Evolutionary conservation across 53 echinoderm and acorn worm genomes (phyloP), one percentile per base, ranked within the genome.

Genomic region (Echinarachnius parma): DNA sequence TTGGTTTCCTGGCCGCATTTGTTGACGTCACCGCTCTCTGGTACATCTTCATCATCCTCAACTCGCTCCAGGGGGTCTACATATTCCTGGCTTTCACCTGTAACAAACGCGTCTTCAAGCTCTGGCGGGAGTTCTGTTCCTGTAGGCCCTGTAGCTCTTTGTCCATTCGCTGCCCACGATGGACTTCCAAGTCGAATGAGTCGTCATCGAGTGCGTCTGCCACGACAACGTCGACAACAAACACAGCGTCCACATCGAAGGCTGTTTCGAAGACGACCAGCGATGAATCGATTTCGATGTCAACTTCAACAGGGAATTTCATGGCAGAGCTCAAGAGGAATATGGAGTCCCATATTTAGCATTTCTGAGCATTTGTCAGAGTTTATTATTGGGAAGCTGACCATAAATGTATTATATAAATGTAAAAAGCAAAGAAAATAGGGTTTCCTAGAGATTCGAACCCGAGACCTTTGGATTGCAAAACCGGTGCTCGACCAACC

Each of bases 1-100:
- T 89, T 47, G 81, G 85, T 31, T 85, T 86, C 47, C 49, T 82
- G 9, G 86, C 90, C 31, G 74, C 71, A 45, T 86, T 89, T 31
- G 33, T 66, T 16, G 37, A 64, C 59, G 32, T 78, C 57, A 21
- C 44, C 18, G 70, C 74, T 18, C 62, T 89, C 39, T 68, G 75
- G 62, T 77, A 86, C 48, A 61, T 78, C 60, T 82, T 72, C 81
- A 86, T 86, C 55, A 30, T 78, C 14, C 65, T 89, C 15, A 89
- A 89, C 57, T 86, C 90, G 4, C 54, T 77, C 54, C 78, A 81
- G 46, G 90, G 90, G 28, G 54, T 78, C 47, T 72, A 81, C 61
- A 82, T 89, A 60, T 89, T 78, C 56, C 54, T 86, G 10, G 82
- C 85, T 2, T 86, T 89, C 60, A 72, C 77, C 15, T 81, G 81